Base-by-base conservation (phyloP, 92 coral and sea anemone genomes). In the Bergia sp. region DNA sequence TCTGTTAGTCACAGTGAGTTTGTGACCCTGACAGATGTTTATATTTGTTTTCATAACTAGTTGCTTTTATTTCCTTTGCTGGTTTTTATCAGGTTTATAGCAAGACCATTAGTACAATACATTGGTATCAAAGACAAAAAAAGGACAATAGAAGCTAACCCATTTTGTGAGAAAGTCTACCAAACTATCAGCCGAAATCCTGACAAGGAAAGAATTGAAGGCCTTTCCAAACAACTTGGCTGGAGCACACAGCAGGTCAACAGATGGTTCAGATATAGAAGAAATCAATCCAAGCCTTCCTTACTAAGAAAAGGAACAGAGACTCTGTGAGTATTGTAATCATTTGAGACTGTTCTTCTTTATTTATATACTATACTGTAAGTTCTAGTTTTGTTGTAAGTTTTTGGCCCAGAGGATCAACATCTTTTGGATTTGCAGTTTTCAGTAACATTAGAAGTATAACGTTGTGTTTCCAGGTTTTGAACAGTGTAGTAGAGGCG, bases 151-250 rank as follows among this genome's bases (percentile, higher is more conserved):
- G 93, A 89, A 79, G 94, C 95, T 2, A 93, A 97, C 65, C 94
- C 95, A 47, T 91, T 97, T 82, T 93, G 98, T 91, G 99, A 97
- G 89, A 96, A 97, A 71, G 99, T 96, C 65, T 97, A 95, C 90
- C 95, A 92, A 73, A 96, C 96, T 66, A 94, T 97, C 85, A 96
- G 92, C 41, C 94, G 91, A 50, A 91, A 89, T 72, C 98, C 98
- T 6, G 92, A 90, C 88, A 88, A 88, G 73, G 96, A 97, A 11
- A 86, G 98, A 86, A 91, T 97, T 13, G 94, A 90, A 61, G 98
- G 96, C 74, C 85, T 97, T 57, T 96, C 99, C 42, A 96, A 96
- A 85, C 98, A 96, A 69, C 95, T 97, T 73, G 98, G 97, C 61
- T 97, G 99, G 99, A 90, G 96, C n/a, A 92, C 91, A 39, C 77